Evolutionary conservation across 2,113 vertebrate genomes (phyloP), one percentile per base, ranked within the genome.

Genomic region (Seriola dumerili): DNA sequence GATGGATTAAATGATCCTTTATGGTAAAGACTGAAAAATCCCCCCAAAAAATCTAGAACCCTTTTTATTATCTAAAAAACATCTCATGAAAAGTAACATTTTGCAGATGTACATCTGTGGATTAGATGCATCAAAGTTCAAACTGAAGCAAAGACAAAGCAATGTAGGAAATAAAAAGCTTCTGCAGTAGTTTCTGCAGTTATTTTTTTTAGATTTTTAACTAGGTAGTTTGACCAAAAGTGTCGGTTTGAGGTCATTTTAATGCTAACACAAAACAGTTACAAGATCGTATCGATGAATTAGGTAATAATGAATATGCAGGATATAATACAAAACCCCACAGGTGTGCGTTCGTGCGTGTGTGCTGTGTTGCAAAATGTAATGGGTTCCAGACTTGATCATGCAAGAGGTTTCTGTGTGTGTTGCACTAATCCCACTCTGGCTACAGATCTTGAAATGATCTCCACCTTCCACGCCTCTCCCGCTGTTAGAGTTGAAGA

Each of bases 381-480:
- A 69, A 81, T 44, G 55, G 19, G 0, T 64, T 66, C 66, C 81
- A 83, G 73, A 71, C 61, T 2, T 4, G n/a, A n/a, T 48, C 59
- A 71, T 46, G 44, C 44, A 11, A 46, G 3, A 10, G 10, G 12
- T 4, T 46, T 13, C 3, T 46, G 14, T 17, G 16, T 48, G 46
- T 48, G 46, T 48, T 48, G 5, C 16, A 5, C 16, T 48, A 4
- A 17, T 48, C 42, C 12, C 3, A 44, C 42, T 44, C 9, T 44
- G 42, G 12, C 42, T 44, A 12, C 14, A 48, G 46, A 16, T 48
- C 16, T 48, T 48, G 46, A 48, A 48, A 6, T 17, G 16, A 12
- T 12, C 44, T 46, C 13, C 4, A 14, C 9, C 8, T 42, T 11
- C 40, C 8, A 10, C 40, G 2, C 40, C 10, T 12, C 44, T 46